Conservation (phyloP, 2,113 vertebrate genomes). For the Pelusios castaneus region DNA sequence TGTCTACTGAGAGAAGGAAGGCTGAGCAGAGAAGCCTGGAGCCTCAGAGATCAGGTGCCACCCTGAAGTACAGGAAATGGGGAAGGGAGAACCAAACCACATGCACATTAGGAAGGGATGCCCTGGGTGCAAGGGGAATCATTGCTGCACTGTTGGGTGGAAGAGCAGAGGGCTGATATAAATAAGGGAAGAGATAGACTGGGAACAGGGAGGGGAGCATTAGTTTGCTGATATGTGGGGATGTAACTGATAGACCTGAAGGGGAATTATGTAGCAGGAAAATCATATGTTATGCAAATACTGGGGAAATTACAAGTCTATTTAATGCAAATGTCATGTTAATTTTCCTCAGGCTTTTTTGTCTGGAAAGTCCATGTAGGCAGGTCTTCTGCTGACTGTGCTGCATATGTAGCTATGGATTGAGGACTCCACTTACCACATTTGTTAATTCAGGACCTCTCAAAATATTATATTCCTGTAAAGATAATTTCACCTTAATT, state of each 20-base stretch:
- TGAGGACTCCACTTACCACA: neutral
- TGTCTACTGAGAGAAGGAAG: neutral
- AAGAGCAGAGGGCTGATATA: neutral
- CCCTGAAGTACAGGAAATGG: neutral
- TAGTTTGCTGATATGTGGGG: neutral
- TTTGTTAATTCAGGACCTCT: neutral
- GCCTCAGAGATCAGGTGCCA: neutral
- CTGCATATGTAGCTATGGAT: neutral
- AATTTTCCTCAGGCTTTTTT: conserved; percentile 2
- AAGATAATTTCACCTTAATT: neutral
- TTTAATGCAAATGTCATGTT: neutral
- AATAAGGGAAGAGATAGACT: neutral
- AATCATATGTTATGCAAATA: neutral
- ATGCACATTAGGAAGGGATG: neutral
- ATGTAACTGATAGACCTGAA: neutral
- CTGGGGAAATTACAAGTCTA: neutral
- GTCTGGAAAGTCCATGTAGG: neutral
- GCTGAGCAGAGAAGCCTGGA: neutral
- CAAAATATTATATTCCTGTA: neutral
- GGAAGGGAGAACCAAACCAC: neutral
- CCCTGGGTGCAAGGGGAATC: neutral
- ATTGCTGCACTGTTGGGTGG: neutral
- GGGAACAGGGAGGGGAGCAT: neutral
- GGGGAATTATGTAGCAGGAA: neutral
- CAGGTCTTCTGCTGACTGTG: neutral